Base-by-base conservation (phyloP, 1,140 invertebrate species). In the Tetraneura akinire region DNA sequence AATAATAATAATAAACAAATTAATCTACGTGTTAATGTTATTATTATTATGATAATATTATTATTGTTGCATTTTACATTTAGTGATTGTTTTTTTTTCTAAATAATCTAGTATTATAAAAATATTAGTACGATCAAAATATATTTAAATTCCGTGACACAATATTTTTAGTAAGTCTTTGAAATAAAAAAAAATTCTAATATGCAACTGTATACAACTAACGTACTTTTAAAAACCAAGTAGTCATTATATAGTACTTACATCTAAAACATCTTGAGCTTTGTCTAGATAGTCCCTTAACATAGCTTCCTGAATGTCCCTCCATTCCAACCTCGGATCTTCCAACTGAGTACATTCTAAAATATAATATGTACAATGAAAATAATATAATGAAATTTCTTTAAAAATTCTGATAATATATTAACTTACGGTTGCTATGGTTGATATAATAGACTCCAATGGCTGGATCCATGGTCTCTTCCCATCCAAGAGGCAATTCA, bases 371-470 rank as follows among this genome's bases (percentile, higher is more conserved):
- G 37, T 11, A 81, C 71, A 53, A 66, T 80, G 62, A 64, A 66
- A 23, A 80, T 80, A 81, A 51, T 32, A 80, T 80, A 81, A 51
- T 32, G 55, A 66, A 47, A 37, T 47, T 9, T 62, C 49, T 47
- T 73, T 60, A 60, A 26, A 10, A 66, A 66, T 53, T 11, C 18
- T n/a, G 13, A 21, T 66, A 21, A 80, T 32, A 0, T 76, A 66
- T n/a, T 42, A 80, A 93, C 94, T 94, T 88, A 96, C 95, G 94
- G 86, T 92, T 96, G 86, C 95, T 91, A 89, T 98, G 96, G 88
- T 98, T 95, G 86, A 98, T 96, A 87, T 96, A 98, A 87, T 98
- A 98, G 55, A 92, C 91, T 68, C 96, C 96, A 85, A 98, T 94
- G 85, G 95, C 92, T 74, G 92, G 91, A 87, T 98, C 96, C 86